Percentiles rank a stretch among this genome's conserved stretches.
phyloP scores from a whole-genome alignment of 2,113 vertebrate species.

The Pongo abelii region DNA sequence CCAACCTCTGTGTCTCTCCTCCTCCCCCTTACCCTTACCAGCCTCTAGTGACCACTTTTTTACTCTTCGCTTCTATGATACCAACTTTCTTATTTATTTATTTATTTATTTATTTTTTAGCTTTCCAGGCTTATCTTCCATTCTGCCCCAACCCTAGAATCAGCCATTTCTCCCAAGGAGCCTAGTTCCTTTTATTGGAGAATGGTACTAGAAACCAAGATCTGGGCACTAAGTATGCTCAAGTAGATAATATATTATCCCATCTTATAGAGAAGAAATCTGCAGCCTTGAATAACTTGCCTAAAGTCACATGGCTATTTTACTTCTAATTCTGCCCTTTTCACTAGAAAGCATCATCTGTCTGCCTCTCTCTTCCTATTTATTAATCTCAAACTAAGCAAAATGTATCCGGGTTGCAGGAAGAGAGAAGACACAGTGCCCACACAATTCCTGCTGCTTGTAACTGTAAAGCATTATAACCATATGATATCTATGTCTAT shows the following conservation, averaged over 20 bases:
- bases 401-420: neutral
- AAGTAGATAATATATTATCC: neutral
- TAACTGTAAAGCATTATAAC: neutral
- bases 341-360: neutral
- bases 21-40: neutral
- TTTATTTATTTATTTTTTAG: neutral
- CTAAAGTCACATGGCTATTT: neutral
- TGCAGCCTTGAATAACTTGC: neutral
- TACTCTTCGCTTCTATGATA: neutral
- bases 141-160: neutral
- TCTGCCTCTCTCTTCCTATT: neutral
- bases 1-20: neutral
- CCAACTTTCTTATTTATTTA: neutral
- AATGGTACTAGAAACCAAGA: neutral
- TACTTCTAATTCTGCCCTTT: neutral
- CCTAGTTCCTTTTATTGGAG: neutral
- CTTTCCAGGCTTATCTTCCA: neutral
- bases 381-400: neutral
- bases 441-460: neutral
- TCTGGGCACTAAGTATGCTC: neutral
- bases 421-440: neutral
- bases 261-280: neutral
- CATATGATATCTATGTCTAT: rapidly evolving
- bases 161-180: neutral
- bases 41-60: neutral